Percentiles rank a stretch among this genome's conserved stretches.
Conservation (phyloP, 2,797 vertebrate species). For the Anguilla anguilla region DNA sequence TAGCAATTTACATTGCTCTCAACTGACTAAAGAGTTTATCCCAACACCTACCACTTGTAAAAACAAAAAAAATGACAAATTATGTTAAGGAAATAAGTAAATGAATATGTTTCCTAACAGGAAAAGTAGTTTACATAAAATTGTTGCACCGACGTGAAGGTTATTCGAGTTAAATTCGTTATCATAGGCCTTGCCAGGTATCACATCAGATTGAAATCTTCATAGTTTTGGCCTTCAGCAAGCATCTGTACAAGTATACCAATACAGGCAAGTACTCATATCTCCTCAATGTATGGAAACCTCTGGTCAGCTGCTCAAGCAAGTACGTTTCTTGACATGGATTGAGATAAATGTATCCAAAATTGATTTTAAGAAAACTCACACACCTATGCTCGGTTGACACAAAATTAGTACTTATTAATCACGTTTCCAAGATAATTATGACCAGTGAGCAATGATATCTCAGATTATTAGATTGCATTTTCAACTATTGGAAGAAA, state of each 20-base stretch:
- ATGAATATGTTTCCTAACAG: background rate
- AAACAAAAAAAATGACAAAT: background rate
- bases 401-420: background rate
- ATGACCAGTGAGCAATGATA: background rate
- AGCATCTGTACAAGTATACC: background rate
- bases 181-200: background rate
- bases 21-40: background rate
- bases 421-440: background rate
- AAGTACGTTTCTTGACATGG: background rate
- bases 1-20: background rate
- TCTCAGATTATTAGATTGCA: no score
- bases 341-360: background rate
- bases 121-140: background rate
- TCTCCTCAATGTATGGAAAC: background rate
- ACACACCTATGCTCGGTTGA: background rate
- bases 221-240: background rate
- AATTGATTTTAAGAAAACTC: background rate
- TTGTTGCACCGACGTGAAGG: no score
- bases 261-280: background rate
- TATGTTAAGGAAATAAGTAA: background rate
- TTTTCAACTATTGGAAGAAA: no score
- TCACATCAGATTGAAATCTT: background rate
- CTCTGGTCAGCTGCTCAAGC: background rate
- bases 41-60: background rate
- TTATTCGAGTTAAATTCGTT: background rate